These are phyloP conservation scores for Elaphurus davidianus DNA, from an alignment of 2,113 vertebrate species.

Conservation along the genomic window DNA sequence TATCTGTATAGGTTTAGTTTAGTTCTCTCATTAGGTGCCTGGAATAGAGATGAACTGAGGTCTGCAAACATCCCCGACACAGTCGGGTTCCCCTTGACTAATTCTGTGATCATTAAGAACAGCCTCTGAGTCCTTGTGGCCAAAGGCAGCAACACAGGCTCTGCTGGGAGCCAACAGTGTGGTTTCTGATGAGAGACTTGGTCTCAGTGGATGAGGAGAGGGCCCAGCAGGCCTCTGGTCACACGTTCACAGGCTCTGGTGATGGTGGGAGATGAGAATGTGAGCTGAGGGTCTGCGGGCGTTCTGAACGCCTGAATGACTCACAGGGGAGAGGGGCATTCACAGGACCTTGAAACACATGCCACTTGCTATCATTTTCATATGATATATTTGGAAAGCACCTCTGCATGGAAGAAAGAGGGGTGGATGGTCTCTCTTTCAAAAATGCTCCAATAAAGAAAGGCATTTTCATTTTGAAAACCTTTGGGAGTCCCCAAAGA, in stretches of 20 bases:
- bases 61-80: neutral
- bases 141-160: neutral
- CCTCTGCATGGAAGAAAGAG: neutral
- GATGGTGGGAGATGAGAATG: neutral
- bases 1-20: neutral
- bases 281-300: neutral
- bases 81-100: constrained; percentile 16
- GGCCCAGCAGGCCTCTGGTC: neutral
- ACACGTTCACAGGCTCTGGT: neutral
- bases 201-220: neutral
- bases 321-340: neutral
- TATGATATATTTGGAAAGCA: neutral
- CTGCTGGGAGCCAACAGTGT: neutral
- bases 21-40: neutral
- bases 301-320: neutral
- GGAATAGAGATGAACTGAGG: constrained; percentile 9
- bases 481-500: neutral
- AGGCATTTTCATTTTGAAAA: neutral
- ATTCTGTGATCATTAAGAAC: neutral
- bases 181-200: neutral
- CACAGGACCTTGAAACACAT: neutral
- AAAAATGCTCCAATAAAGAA: neutral
- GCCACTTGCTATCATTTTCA: neutral
- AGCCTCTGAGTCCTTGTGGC: neutral
- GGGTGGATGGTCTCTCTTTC: neutral